A percentile compares a stretch with the other conserved stretches of the same genome.
Conservation (phyloP, 2,888 invertebrate species). For the Serrognathus titanus region DNA sequence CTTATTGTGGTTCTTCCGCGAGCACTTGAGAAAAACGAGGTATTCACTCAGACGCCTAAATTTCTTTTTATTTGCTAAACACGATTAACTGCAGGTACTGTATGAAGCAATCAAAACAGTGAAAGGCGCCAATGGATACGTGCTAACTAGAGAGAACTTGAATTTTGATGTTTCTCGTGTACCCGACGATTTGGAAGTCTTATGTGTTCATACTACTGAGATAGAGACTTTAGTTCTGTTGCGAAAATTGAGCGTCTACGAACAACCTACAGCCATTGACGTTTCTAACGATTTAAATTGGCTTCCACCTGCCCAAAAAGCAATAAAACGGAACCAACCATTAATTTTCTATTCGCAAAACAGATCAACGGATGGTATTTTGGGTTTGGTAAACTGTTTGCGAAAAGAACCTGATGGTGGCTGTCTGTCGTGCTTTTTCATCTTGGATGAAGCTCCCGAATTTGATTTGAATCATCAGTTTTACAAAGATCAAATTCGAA, state of each 20-base stretch:
- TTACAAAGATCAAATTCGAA: conserved; percentile 54
- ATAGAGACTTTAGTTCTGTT: neutral
- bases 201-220: neutral
- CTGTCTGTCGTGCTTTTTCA: conserved; percentile 48
- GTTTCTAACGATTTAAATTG: conserved; percentile 28
- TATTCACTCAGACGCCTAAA: too few species aligned
- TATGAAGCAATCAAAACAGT: neutral
- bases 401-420: conserved; percentile 65
- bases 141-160: neutral
- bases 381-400: conserved; percentile 84
- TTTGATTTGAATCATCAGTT: conserved; percentile 39
- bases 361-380: conserved; percentile 69
- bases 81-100: too few species aligned
- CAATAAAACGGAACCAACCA: conserved; percentile 29
- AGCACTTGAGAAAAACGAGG: too few species aligned
- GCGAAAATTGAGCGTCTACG: conserved; percentile 5
- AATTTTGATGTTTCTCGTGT: neutral
- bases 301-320: conserved; percentile 1
- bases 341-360: conserved; percentile 63
- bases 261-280: neutral
- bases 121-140: neutral
- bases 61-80: too few species aligned
- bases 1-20: too few species aligned
- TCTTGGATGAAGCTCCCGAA: conserved; percentile 6
- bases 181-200: neutral